Conservation (phyloP, 2,113 vertebrate species). For the Helogale parvula region DNA sequence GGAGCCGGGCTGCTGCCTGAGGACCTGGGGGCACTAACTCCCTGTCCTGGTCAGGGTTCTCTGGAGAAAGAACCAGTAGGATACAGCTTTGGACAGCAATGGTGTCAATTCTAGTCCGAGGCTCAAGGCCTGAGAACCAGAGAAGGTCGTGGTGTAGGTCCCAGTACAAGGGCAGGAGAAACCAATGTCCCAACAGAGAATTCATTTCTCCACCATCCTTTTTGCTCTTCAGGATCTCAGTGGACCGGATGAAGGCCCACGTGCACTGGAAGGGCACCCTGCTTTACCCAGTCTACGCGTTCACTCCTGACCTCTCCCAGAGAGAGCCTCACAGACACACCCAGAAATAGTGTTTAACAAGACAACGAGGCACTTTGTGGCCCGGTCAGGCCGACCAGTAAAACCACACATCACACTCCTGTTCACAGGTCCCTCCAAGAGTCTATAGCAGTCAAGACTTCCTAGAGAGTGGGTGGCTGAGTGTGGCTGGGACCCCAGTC, state of each 20-base stretch:
- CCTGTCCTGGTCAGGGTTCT: neutral
- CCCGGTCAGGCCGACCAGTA: neutral
- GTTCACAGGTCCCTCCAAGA: neutral
- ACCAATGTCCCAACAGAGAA: neutral
- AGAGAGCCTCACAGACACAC: neutral
- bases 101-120: neutral
- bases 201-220: neutral
- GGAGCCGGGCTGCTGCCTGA: too few relatives aligned
- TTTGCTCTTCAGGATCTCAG: neutral
- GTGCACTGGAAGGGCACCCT: too few relatives aligned
- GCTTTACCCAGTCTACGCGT: too few relatives aligned
- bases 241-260: neutral
- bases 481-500: rapidly evolving
- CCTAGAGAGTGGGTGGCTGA: neutral
- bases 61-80: neutral
- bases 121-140: neutral
- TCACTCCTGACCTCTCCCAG: neutral
- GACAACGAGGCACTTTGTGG: neutral
- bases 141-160: too few relatives aligned
- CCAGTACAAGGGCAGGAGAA: too few relatives aligned
- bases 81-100: neutral
- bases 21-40: neutral
- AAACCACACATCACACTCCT: neutral
- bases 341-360: neutral
- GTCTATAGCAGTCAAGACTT: neutral